These are phyloP conservation scores for Melanaphis sacchari DNA, from an alignment of 1,140 invertebrate species.

Conservation along the genomic window DNA sequence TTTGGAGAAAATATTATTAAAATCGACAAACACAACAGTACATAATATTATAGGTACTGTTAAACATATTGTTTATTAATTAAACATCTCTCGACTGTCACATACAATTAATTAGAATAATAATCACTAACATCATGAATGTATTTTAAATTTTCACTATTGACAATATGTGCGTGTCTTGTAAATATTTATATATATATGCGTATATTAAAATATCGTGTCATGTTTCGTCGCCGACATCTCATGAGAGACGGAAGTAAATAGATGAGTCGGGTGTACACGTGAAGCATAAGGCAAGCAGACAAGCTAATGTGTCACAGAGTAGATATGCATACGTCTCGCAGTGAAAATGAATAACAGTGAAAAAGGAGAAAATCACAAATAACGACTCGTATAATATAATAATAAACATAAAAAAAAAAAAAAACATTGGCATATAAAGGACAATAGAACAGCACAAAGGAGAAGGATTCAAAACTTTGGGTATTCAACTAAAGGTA, in stretches of 20 bases:
- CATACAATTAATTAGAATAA: constrained; percentile 6
- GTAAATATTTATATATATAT: neutral
- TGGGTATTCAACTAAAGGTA: neutral
- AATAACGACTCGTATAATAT: neutral
- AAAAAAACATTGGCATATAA: neutral
- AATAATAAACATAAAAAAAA: neutral
- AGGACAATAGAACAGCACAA: neutral
- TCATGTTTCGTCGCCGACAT: neutral
- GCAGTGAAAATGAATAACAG: neutral
- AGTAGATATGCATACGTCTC: neutral
- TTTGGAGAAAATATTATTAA: neutral
- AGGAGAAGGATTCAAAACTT: neutral
- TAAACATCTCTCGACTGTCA: neutral
- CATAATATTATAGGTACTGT: neutral
- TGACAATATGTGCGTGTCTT: neutral
- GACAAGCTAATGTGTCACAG: neutral
- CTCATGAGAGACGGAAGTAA: neutral
- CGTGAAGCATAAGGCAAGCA: neutral
- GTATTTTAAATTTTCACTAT: neutral
- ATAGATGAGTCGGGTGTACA: neutral
- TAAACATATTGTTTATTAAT: neutral
- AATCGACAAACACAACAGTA: neutral
- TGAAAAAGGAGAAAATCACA: neutral
- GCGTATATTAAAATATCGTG: neutral
- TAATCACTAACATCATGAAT: neutral